Percentiles rank a stretch among this genome's conserved stretches.
phyloP scores from a whole-genome alignment of 1,140 invertebrate species.

The Mactra quadrangularis region DNA sequence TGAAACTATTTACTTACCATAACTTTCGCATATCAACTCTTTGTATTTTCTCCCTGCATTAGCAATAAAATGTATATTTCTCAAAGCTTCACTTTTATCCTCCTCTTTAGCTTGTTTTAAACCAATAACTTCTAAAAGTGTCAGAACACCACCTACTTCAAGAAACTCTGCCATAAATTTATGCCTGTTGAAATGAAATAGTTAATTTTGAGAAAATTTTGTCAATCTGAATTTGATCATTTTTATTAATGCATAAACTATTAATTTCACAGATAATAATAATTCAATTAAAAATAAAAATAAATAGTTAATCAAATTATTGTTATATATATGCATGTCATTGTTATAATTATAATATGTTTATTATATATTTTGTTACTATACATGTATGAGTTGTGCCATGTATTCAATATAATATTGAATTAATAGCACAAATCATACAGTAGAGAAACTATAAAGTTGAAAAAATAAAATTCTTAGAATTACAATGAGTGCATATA shows the following conservation, averaged over 20 bases:
- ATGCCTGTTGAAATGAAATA: slow-evolving; percentile 79
- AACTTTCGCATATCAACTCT: slow-evolving; percentile 84
- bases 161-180: slow-evolving; percentile 83
- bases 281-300: no score
- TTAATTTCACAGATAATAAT: no score
- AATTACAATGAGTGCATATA: no score
- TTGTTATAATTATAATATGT: no score
- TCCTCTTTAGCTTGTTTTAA: slow-evolving; percentile 82
- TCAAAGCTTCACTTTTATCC: slow-evolving; percentile 81
- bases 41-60: slow-evolving; percentile 83
- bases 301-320: no score
- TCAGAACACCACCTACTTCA: slow-evolving; percentile 83
- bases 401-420: no score
- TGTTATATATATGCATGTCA: no score
- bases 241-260: neutral
- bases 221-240: neutral
- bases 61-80: slow-evolving; percentile 79
- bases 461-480: no score
- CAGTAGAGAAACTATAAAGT: no score
- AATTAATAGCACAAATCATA: no score
- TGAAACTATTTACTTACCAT: slow-evolving; percentile 80
- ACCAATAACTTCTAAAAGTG: slow-evolving; percentile 82
- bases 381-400: no score
- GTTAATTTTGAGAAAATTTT: neutral
- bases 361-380: no score